Evolutionary conservation across 2,797 vertebrate species (phyloP).

Genomic region (Allobates femoralis): DNA sequence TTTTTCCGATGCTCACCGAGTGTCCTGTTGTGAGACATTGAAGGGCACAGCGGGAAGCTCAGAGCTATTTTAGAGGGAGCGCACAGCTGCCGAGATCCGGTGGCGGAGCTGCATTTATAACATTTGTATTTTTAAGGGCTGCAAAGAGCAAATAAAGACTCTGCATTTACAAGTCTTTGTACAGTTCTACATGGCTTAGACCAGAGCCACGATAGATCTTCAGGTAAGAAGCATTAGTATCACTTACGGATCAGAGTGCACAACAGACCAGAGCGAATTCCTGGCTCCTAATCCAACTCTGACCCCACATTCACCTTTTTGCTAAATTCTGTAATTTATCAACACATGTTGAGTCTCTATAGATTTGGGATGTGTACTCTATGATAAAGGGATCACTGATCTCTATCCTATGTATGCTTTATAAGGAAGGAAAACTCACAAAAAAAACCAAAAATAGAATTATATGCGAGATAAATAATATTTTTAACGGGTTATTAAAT

Average conservation of each 20-base stretch:
- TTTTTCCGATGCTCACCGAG: slow-evolving; percentile 2
- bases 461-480: too few species aligned
- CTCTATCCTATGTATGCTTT: not conserved
- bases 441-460: not conserved
- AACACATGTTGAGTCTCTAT: not conserved
- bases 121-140: slow-evolving; percentile 4
- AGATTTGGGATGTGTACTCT: not conserved
- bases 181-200: not conserved
- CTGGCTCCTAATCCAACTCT: not conserved
- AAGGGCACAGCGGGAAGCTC: slow-evolving; percentile 37
- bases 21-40: slow-evolving; percentile 31
- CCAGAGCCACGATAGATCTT: not conserved
- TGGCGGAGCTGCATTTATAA: not conserved
- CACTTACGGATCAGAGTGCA: not conserved
- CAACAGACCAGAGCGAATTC: not conserved
- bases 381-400: not conserved
- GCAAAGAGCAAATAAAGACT: not conserved
- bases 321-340: not conserved
- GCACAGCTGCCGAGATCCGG: slow-evolving; percentile 2
- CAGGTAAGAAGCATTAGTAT: slow-evolving; percentile 1
- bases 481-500: too few species aligned
- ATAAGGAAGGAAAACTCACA: not conserved
- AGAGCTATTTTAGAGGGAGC: not conserved
- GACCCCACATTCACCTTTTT: not conserved
- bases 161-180: not conserved